Percentiles rank a stretch among this genome's conserved stretches.
Conservation (phyloP, 1,140 invertebrate genomes). For the Galleria mellonella region DNA sequence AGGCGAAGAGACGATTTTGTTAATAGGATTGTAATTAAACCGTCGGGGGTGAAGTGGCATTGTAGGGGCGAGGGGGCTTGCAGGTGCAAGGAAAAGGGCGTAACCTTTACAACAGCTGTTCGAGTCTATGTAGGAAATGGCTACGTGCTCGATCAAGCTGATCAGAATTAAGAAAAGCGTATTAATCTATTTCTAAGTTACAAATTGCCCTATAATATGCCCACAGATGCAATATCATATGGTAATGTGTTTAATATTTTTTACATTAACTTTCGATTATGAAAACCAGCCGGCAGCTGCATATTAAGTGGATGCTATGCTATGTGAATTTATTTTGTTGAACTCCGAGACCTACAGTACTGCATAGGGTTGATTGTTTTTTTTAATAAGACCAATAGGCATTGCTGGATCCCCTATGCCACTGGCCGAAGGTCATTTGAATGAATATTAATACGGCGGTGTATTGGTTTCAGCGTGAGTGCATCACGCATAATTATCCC, state of each 20-base stretch:
- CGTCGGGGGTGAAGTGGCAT: slow-evolving; percentile 28
- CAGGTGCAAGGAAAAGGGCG: slow-evolving; percentile 59
- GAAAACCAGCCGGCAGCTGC: slow-evolving; percentile 21
- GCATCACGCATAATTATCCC: slow-evolving; percentile 42
- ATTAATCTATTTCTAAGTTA: slow-evolving; percentile 57
- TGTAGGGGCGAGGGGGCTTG: slow-evolving; percentile 18
- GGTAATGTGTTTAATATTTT: slow-evolving; percentile 4
- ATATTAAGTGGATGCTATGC: too few species aligned
- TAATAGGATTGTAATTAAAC: slow-evolving; percentile 56
- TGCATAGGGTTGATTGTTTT: too few species aligned
- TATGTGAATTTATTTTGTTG: too few species aligned
- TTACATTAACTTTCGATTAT: slow-evolving; percentile 4
- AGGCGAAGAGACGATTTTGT: slow-evolving; percentile 35
- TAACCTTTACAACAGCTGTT: slow-evolving; percentile 64
- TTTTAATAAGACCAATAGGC: too few species aligned
- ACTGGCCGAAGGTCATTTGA: slow-evolving; percentile 42
- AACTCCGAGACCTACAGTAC: too few species aligned
- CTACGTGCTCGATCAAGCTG: slow-evolving; percentile 31
- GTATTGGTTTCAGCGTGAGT: slow-evolving; percentile 43
- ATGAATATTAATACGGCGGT: slow-evolving; percentile 63
- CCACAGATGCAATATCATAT: slow-evolving; percentile 18
- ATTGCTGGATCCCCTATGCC: slow-evolving; percentile 23
- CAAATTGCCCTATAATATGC: slow-evolving; percentile 21
- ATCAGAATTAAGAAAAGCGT: slow-evolving; percentile 24
- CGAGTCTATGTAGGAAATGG: slow-evolving; percentile 39